These are phyloP conservation scores for Florisuga fusca DNA, from an alignment of 2,797 vertebrate species.

Conservation along the genomic window DNA sequence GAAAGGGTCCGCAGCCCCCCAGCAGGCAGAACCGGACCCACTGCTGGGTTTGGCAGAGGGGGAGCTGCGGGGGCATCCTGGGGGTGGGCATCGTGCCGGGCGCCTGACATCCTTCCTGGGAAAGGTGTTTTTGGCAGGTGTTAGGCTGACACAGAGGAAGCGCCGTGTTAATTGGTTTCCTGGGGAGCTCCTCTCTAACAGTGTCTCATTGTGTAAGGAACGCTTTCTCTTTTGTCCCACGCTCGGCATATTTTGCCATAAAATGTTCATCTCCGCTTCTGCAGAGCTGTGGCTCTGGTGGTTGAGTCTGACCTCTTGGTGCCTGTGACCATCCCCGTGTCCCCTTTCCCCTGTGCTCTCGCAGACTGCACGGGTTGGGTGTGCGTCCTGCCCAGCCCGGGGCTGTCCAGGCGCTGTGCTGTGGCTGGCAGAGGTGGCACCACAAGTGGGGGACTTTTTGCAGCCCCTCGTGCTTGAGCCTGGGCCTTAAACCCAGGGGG, in stretches of 20 bases:
- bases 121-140: neutral
- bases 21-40: neutral
- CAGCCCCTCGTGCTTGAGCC: neutral
- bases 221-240: neutral
- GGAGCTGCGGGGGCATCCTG: neutral
- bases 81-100: neutral
- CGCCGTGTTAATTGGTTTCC: slow-evolving; percentile 55
- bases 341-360: neutral
- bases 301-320: neutral
- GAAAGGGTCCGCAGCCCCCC: too few species aligned
- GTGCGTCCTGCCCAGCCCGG: neutral
- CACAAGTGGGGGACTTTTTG: rapidly evolving
- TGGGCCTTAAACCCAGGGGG: neutral
- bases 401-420: neutral
- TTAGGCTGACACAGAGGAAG: neutral
- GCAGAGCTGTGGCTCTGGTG: neutral
- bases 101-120: neutral
- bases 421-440: neutral
- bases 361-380: neutral
- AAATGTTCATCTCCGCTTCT: neutral
- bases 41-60: neutral
- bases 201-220: slow-evolving; percentile 3
- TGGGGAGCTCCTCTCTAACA: slow-evolving; percentile 22
- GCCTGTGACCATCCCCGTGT: rapidly evolving
- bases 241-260: slow-evolving; percentile 40